Base-by-base conservation (phyloP, 2,797 vertebrate genomes). In the Diglossa cyanea region DNA sequence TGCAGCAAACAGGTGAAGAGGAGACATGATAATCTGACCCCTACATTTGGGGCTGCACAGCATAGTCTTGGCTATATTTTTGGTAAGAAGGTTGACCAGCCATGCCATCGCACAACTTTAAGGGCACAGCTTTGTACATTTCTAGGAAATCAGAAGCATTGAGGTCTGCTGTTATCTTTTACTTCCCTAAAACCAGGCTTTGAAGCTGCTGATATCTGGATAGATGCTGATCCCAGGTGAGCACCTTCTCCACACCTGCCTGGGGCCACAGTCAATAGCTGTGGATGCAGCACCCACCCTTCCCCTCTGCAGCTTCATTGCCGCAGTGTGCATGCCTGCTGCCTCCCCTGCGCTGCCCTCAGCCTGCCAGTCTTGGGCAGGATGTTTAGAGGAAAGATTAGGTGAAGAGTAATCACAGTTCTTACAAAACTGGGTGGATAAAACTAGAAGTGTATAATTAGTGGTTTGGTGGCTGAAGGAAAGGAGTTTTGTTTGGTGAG, bases 381-480 rank as follows among this genome's bases (percentile, higher is more conserved):
- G 63, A 40, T 89, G 86, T 76, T 66, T 47, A 51, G 61, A 82
- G 42, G 31, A 53, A 92, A 55, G 86, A 76, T 79, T 57, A 85
- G 53, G 45, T 12, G 6, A 66, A 66, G 30, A 71, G 58, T 94
- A 92, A 95, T 92, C 88, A 90, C 61, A 85, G 94, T 44, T 91
- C 81, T 89, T 94, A 48, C 84, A 86, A 80, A 87, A 86, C 35
- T 40, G 51, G 17, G 13, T 84, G 85, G 87, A 44, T 95, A 95
- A 95, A 92, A 93, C 90, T 87, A 87, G 86, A 50, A 1, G 1
- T 1, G 4, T 87, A 15, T 95, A 94, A 93, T 95, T 91, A 95
- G 78, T 5, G 57, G 95, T 91, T 84, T 87, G 48, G 72, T 76
- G 68, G 71, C 60, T 50, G 24, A 71, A 91, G 70, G 13, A 93